Evolutionary conservation across 2,797 vertebrate genomes (phyloP).

Genomic region (Peromyscus eremicus): DNA sequence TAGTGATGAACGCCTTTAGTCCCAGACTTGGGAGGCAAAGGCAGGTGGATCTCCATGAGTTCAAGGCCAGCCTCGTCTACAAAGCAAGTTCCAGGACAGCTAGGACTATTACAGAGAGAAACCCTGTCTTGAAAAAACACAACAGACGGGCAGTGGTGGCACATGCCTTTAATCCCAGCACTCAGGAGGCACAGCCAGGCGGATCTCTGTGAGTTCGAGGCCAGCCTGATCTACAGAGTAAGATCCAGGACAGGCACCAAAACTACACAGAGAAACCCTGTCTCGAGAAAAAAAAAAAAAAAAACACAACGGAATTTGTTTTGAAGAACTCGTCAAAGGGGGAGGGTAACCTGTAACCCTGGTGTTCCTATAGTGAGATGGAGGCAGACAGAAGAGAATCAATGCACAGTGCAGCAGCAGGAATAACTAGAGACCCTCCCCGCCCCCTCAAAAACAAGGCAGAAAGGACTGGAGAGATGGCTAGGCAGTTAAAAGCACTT

Average conservation of each 20-base stretch:
- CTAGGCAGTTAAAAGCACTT: not conserved
- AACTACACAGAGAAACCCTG: not conserved
- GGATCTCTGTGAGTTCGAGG: too few relatives aligned
- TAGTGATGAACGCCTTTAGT: not conserved
- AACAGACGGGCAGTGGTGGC: too few relatives aligned
- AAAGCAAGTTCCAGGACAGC: not conserved
- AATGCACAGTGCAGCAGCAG: not conserved
- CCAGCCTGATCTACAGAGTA: too few relatives aligned
- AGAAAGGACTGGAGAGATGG: not conserved
- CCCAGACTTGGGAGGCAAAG: not conserved
- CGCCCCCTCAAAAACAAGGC: not conserved
- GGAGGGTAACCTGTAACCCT: not conserved
- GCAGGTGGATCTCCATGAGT: not conserved
- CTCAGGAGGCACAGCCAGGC: too few relatives aligned
- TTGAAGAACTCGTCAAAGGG: not conserved
- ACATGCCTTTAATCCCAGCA: too few relatives aligned
- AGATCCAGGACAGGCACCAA: too few relatives aligned
- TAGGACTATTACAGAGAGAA: not conserved
- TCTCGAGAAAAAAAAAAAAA: too few relatives aligned
- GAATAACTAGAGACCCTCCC: not conserved
- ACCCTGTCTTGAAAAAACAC: not conserved
- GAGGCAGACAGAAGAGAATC: not conserved
- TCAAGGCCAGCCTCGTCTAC: not conserved
- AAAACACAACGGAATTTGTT: not conserved
- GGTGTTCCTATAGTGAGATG: not conserved